Evolutionary conservation across 2,113 vertebrate genomes (phyloP).

Genomic region (Chamaea fasciata): DNA sequence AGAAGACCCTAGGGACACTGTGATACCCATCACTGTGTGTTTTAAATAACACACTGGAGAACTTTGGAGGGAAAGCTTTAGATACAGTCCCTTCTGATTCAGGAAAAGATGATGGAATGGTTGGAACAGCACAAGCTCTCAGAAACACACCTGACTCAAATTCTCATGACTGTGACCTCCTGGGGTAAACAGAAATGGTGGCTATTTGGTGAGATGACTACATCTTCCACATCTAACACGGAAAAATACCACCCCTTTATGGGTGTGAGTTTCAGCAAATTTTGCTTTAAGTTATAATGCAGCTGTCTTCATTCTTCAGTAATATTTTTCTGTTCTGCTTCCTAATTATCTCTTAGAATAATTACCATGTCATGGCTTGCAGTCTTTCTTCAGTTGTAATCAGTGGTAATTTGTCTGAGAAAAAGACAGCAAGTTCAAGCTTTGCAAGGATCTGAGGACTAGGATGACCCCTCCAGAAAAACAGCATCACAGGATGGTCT

Average conservation of each 20-base stretch:
- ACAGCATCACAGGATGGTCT: neutral
- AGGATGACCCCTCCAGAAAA: neutral
- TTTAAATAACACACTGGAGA: neutral
- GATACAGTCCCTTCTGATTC: neutral
- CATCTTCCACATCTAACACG: neutral
- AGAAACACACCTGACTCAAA: neutral
- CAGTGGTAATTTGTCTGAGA: neutral
- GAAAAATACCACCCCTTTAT: neutral
- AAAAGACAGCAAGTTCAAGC: neutral
- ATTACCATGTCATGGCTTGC: neutral
- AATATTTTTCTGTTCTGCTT: neutral
- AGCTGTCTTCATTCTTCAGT: neutral
- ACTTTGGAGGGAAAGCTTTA: neutral
- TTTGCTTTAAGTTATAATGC: neutral
- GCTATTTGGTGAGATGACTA: neutral
- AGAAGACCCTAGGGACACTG: neutral
- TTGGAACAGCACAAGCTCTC: neutral
- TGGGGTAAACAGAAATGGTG: neutral
- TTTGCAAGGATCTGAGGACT: neutral
- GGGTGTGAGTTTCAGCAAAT: neutral
- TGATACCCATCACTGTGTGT: neutral
- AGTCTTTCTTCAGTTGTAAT: neutral
- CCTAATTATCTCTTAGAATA: slow-evolving; percentile 6
- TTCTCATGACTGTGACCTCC: neutral
- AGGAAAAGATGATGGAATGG: neutral